A percentile compares a stretch with the other conserved stretches of the same genome.
These are phyloP conservation scores for Meriones unguiculatus DNA, from an alignment of 2,113 vertebrate species.

Conservation along the genomic window DNA sequence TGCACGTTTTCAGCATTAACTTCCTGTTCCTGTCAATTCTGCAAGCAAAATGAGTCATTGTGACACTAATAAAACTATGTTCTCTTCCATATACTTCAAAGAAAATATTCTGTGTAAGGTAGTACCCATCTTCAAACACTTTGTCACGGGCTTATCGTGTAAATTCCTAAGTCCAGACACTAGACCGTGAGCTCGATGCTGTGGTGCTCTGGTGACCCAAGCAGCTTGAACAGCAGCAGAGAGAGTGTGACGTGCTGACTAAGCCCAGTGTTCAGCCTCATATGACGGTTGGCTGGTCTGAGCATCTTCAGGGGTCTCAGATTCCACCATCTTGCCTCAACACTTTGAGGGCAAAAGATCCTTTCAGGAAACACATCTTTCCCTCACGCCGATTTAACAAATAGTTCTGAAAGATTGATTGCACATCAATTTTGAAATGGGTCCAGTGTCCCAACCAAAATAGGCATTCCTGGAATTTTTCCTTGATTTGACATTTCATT, in stretches of 20 bases:
- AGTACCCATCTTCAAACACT: neutral
- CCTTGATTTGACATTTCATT: neutral
- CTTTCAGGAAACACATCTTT: neutral
- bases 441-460: neutral
- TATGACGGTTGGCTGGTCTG: accelerated
- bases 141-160: neutral
- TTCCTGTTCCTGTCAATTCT: neutral
- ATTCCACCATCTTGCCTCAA: neutral
- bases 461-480: neutral
- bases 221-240: neutral
- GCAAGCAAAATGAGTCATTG: constrained; percentile 42
- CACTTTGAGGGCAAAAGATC: neutral
- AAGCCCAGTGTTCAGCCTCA: no score
- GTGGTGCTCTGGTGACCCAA: neutral
- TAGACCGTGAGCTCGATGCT: neutral
- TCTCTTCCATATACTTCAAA: constrained; percentile 40
- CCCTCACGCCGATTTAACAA: neutral
- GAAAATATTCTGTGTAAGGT: neutral
- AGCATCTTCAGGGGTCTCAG: neutral
- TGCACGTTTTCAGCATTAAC: constrained; percentile 59
- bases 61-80: constrained; percentile 13
- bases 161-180: neutral
- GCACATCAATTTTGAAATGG: neutral
- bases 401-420: neutral
- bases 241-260: neutral